phyloP scores from a whole-genome alignment of 2,888 invertebrate species.

The Ceratothoa steindachneri region DNA sequence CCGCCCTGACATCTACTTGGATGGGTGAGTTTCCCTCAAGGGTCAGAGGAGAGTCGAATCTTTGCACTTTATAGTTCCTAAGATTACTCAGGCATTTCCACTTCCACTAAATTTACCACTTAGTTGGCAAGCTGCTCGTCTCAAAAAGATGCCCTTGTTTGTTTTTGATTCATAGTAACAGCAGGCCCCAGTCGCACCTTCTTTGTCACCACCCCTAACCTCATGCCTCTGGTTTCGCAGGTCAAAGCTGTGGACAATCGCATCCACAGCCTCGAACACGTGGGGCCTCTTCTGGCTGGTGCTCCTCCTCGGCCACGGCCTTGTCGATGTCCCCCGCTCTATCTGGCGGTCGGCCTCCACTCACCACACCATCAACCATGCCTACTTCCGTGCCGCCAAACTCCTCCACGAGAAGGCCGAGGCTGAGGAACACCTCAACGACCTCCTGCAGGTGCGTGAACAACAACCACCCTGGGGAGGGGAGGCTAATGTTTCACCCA shows the following conservation, averaged over 20 bases:
- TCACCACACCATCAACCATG: conserved; percentile 75
- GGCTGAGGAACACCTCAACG: conserved; percentile 93
- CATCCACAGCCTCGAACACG: conserved; percentile 96
- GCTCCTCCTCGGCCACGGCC: conserved; percentile 82
- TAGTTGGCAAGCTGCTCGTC: too few relatives aligned
- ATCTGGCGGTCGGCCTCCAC: conserved; percentile 86
- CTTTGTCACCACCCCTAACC: too few relatives aligned
- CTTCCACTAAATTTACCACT: too few relatives aligned
- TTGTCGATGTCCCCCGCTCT: conserved; percentile 88
- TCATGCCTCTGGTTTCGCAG: too few relatives aligned
- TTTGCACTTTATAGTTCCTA: too few relatives aligned
- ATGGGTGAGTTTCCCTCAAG: conserved; percentile 67
- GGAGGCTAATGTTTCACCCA: too few relatives aligned
- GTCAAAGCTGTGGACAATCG: conserved; percentile 87
- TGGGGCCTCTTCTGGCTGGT: conserved; percentile 97
- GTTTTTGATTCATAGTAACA: too few relatives aligned
- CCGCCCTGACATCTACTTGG: conserved; percentile 79
- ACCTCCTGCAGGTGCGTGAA: conserved; percentile 80
- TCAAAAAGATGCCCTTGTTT: too few relatives aligned
- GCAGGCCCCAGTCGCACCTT: too few relatives aligned
- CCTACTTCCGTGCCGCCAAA: conserved; percentile 91
- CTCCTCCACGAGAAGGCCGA: conserved; percentile 91
- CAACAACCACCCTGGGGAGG: too few relatives aligned
- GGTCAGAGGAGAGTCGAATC: conserved; percentile 1
- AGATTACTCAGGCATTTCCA: too few relatives aligned